Evolutionary conservation across 2,888 invertebrate genomes (phyloP), one percentile per base, ranked within the genome.

Genomic region (Nomada hirtipes): DNA sequence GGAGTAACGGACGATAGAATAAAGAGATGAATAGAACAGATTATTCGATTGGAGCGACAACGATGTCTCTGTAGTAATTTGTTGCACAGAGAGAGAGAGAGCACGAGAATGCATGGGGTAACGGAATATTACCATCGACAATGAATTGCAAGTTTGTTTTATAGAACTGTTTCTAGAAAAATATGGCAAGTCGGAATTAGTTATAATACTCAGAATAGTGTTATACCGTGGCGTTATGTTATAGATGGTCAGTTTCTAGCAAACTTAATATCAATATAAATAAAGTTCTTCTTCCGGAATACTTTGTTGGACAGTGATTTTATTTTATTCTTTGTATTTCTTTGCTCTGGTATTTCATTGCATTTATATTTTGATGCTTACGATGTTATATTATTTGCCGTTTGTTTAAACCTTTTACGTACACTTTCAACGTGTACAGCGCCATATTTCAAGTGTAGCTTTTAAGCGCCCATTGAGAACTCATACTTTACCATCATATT

Each of bases 61-160:
- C 59, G 44, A 67, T 44, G 36, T 52, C 59, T 65, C 60, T 18
- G n/a, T 23, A 20, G 75, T 20, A 63, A 68, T 75, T 53, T 52
- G 36, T n/a, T 7, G 26, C 0, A 61, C 10, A 11, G 44, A 44
- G n/a, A 61, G 23, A 61, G 23, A 11, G 44, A 44, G 23, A 70
- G 55, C 26, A 55, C 15, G 20, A 20, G 11, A 29, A 50, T 18
- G 20, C 10, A 13, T 7, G 50, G 18, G 65, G 36, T 1, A 50
- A 50, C 10, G 47, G 47, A 23, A 15, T 10, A 47, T 20, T 60
- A n/a, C 36, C n/a, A 20, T 11, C 47, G 20, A 10, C 15, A 47
- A 47, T 13, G 13, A 15, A 47, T 36, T 0, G 7, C 47, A 47
- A 2, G 47, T 47, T 15, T 3, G 47, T 10, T 47, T 47, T 13